Evolutionary conservation across 2,113 vertebrate species (phyloP).

Genomic region (Desmodus rotundus): DNA sequence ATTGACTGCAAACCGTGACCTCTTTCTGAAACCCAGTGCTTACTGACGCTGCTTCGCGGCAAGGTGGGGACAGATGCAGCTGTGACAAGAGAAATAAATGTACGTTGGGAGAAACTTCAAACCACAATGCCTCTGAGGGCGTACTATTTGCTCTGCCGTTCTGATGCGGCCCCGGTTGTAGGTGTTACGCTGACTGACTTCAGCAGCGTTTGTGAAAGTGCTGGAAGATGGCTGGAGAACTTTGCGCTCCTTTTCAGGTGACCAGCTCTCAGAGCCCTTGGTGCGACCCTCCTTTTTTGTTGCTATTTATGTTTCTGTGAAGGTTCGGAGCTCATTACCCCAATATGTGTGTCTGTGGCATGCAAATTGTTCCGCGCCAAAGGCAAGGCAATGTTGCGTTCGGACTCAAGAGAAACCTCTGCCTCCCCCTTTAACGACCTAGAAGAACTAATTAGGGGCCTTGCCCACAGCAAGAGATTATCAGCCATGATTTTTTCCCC

Average conservation of each 20-base stretch:
- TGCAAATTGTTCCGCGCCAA: background rate
- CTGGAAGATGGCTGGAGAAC: constrained; percentile 2
- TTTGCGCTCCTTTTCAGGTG: constrained; percentile 19
- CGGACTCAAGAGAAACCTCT: background rate
- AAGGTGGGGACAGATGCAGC: constrained; percentile 30
- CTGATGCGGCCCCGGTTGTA: background rate
- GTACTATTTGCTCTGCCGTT: background rate
- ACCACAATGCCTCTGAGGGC: constrained; percentile 12
- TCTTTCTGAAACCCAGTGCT: constrained; percentile 26
- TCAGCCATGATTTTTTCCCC: background rate
- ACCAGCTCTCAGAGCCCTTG: background rate
- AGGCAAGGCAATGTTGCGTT: background rate
- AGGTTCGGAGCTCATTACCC: background rate
- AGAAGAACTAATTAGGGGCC: background rate
- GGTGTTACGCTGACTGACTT: background rate
- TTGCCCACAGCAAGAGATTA: background rate
- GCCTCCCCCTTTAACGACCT: background rate
- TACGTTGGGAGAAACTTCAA: constrained; percentile 3
- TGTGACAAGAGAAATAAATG: background rate
- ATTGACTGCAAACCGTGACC: constrained; percentile 47
- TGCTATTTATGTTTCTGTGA: constrained; percentile 12
- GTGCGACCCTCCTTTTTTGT: background rate
- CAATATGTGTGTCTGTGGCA: background rate
- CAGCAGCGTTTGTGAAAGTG: constrained; percentile 10
- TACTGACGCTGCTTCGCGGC: constrained; percentile 52